Conservation (phyloP, 2,888 invertebrate species). For the Oscheius sp. region DNA sequence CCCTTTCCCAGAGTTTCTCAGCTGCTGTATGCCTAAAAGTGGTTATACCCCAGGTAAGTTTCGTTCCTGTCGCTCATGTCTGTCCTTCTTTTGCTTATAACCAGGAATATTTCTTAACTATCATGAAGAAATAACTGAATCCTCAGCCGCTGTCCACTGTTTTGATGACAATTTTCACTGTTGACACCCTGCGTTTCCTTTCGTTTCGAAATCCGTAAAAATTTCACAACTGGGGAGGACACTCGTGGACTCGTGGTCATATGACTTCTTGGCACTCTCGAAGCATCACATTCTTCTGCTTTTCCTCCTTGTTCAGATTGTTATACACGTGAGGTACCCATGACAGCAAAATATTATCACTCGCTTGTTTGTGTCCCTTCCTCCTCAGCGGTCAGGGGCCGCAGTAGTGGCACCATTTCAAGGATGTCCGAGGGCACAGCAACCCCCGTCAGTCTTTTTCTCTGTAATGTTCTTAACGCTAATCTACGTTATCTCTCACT, state of each 20-base stretch:
- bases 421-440: too few relatives aligned
- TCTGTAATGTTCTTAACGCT: constrained; percentile 5
- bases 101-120: too few relatives aligned
- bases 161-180: constrained; percentile 23
- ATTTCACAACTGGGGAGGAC: constrained; percentile 11
- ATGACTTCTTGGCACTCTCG: constrained; percentile 1
- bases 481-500: constrained; percentile 14
- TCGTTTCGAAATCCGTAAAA: constrained; percentile 16
- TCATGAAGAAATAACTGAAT: background rate
- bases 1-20: background rate
- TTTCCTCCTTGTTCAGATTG: background rate
- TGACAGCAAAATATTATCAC: constrained; percentile 1
- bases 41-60: background rate
- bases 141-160: background rate
- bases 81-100: background rate
- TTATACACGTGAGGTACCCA: background rate
- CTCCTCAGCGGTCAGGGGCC: background rate
- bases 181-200: constrained; percentile 8
- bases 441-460: too few relatives aligned
- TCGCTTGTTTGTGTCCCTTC: constrained; percentile 2
- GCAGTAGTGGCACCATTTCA: too few relatives aligned
- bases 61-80: background rate
- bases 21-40: background rate
- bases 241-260: constrained; percentile 14
- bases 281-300: background rate